Conservation (phyloP, 2,797 vertebrate species). For the Sitta carolinensis region DNA sequence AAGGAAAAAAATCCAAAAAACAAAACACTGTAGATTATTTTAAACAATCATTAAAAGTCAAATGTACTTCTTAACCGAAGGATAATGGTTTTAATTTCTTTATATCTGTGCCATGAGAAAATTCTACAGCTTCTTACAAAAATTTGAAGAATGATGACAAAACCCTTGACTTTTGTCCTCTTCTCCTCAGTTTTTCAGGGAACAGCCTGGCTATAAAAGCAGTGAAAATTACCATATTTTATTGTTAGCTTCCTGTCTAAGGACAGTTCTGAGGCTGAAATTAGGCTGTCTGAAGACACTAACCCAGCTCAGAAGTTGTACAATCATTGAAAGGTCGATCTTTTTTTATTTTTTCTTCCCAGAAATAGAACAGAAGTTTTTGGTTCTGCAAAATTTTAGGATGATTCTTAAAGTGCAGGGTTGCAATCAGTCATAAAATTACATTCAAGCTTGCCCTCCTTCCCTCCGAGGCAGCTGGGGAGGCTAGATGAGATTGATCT, state of each 20-base stretch:
- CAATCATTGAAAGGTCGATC: not conserved
- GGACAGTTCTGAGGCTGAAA: not conserved
- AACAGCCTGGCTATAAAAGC: not conserved
- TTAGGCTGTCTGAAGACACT: not conserved
- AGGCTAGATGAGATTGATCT: not conserved
- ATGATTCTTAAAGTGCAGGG: not conserved
- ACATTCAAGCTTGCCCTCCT: not conserved
- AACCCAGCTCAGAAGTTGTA: not conserved
- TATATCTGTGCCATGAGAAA: not conserved
- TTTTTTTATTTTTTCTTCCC: accelerated
- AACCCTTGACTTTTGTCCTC: not conserved
- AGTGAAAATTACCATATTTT: not conserved
- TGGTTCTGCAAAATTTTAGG: not conserved
- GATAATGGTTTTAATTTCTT: not conserved
- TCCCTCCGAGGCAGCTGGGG: not conserved
- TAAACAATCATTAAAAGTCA: not conserved
- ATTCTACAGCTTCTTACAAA: not conserved
- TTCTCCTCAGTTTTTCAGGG: not conserved
- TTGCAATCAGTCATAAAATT: not conserved
- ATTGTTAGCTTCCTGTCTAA: not conserved
- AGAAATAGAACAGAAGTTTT: not conserved
- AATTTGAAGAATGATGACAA: not conserved
- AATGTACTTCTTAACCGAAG: not conserved
- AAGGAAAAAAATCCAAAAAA: not conserved
- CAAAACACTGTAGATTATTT: not conserved